Percentiles rank a stretch among this genome's conserved stretches.
phyloP scores from a whole-genome alignment of 2,797 vertebrate species.

The Typhlichthys subterraneus region DNA sequence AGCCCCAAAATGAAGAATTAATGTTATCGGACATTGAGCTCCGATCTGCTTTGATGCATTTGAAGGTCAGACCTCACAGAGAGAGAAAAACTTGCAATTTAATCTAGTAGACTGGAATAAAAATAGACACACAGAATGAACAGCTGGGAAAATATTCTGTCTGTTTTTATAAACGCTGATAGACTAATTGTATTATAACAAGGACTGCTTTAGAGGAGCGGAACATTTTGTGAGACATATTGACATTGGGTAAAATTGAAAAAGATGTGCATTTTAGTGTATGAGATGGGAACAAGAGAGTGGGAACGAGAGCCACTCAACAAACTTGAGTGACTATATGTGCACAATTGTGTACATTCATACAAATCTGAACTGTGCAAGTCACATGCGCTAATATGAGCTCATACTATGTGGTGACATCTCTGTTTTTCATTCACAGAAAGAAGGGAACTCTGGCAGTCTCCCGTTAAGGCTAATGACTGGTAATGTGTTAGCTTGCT shows the following conservation, averaged over 20 bases:
- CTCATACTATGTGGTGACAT: not conserved
- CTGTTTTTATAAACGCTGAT: slow-evolving; percentile 55
- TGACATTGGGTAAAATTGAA: slow-evolving; percentile 33
- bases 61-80: slow-evolving; percentile 63
- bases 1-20: slow-evolving; percentile 55
- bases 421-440: slow-evolving; percentile 1
- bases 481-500: slow-evolving; percentile 62
- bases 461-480: slow-evolving; percentile 60
- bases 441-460: slow-evolving; percentile 23
- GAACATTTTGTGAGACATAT: slow-evolving; percentile 41
- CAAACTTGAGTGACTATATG: not conserved
- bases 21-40: slow-evolving; percentile 50
- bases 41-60: slow-evolving; percentile 56
- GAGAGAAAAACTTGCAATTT: slow-evolving; percentile 69
- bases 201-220: slow-evolving; percentile 43
- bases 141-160: slow-evolving; percentile 4
- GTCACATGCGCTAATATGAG: not conserved
- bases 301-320: slow-evolving; percentile 3
- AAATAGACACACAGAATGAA: slow-evolving; percentile 40
- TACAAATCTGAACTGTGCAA: not conserved
- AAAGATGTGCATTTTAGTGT: slow-evolving; percentile 8
- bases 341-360: slow-evolving; percentile 9
- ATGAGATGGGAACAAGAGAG: slow-evolving; percentile 1
- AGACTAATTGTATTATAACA: slow-evolving; percentile 52
- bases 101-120: slow-evolving; percentile 62